Evolutionary conservation across 2,888 invertebrate genomes (phyloP), one percentile per base, ranked within the genome.

Genomic region (Dyspetes luteomarginatus): DNA sequence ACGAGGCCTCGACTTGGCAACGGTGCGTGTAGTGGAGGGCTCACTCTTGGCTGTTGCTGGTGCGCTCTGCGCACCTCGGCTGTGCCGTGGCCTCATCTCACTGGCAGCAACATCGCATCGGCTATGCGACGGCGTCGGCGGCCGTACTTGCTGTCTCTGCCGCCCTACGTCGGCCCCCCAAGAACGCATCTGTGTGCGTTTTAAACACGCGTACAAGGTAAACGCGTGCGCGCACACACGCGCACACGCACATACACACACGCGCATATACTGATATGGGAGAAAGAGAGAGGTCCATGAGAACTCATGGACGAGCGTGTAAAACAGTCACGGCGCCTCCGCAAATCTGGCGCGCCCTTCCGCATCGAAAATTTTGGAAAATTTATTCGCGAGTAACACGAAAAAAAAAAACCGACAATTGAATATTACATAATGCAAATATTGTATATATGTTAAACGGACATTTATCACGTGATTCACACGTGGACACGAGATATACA

Each of bases 311-410:
- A 28, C 52, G 19, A 55, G 41, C 28, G 55, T 50, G 72, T 52
- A 48, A 43, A 55, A 65, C 58, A 50, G 78, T 64, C 78, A 60
- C 62, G 69, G 78, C 75, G 30, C 64, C 74, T 68, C 73, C 78
- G 78, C 81, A 77, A 84, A 83, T 84, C 84, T 78, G 81, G 84
- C 82, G 82, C 84, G 81, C 81, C 77, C 77, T 83, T 84, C 82
- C 82, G 82, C 67, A 60, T 55, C 76, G 79, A 72, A 82, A 82
- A 81, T 77, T 78, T 73, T 69, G 58, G 77, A 43, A 74, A 79
- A 77, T 69, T 77, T 72, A 55, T 55, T 28, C 17, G 26, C 62
- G 64, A 55, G 3, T 2, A 3, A 36, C 0, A 9, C 45, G 4
- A 56, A 12, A 15, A 56, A 28, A 36, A 36, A 5, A 17, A 17